Evolutionary conservation across 2,888 invertebrate genomes (phyloP), one percentile per base, ranked within the genome.

Genomic region (Ephialtes manifestator): DNA sequence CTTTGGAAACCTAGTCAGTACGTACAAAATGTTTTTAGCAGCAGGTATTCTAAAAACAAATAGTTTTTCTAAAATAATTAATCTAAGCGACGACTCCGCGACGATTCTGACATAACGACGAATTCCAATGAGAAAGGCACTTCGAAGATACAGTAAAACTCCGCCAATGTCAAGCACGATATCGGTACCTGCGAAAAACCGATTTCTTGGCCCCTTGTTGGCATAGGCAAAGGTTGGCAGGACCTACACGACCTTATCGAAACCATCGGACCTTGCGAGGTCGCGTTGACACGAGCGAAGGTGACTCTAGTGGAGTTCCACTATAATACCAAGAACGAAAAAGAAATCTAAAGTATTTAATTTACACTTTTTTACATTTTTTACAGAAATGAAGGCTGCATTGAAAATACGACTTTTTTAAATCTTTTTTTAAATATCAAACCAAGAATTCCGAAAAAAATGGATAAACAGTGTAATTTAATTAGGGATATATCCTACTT

Each of bases 281-380:
- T 48, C 60, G 74, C 58, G 43, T 74, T 63, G 74, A 75, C 48
- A 75, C 74, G 48, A 75, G 63, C 48, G 74, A 48, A 18, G 74
- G 74, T 75, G 74, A 75, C 74, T 18, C 74, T 39, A 75, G 63
- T 48, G 48, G 31, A 13, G 48, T 60, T 20, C 24, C 74, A 75
- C 74, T 76, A 48, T 20, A 51, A 63, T 48, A 7, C 24, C 51
- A 58, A 60, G 46, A 70, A 31, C 60, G 15, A 39, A 63, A 63
- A 58, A 58, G 24, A 60, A 31, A 28, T 58, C 28, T 28, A 28
- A 10, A 31, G 35, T 15, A 60, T n/a, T 55, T 65, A n/a, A 35
- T 63, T 80, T 72, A 7, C 35, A 3, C 0, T 1, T 18, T 24
- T 13, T 43, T 24, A 43, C 55, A 18, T 11, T 35, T 58, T 58